Conservation (phyloP, 2,113 vertebrate genomes). For the Cryptotis parvus region DNA sequence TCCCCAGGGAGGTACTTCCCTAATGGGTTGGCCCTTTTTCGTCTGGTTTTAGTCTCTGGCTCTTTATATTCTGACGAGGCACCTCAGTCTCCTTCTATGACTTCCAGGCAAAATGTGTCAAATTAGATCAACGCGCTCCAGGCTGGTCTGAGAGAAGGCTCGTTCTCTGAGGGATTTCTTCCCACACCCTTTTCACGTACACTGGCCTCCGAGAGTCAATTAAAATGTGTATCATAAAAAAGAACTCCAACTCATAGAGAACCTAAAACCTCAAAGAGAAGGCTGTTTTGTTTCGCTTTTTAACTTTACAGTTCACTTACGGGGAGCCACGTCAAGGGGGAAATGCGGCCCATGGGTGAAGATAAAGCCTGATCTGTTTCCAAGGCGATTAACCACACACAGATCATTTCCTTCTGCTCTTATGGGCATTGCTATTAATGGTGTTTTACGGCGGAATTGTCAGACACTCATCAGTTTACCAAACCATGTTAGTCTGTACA, state of each 20-base stretch:
- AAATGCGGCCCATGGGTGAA: conserved; percentile 18
- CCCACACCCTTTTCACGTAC: conserved; percentile 39
- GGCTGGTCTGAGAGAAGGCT: conserved; percentile 54
- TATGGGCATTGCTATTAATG: conserved; percentile 50
- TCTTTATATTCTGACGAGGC: conserved; percentile 69
- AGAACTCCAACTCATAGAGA: conserved; percentile 8
- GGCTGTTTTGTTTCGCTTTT: background rate
- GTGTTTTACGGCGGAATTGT: conserved; percentile 64
- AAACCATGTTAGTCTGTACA: conserved; percentile 77
- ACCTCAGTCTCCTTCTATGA: conserved; percentile 75
- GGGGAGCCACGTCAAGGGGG: background rate
- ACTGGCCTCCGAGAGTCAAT: conserved; percentile 30
- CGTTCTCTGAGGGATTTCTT: conserved; percentile 57
- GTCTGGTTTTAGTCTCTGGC: conserved; percentile 70
- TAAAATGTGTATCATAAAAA: conserved; percentile 26
- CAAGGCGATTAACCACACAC: conserved; percentile 61
- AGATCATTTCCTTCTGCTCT: conserved; percentile 70
- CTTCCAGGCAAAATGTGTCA: conserved; percentile 81
- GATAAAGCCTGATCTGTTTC: conserved; percentile 41
- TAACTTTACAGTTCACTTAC: background rate
- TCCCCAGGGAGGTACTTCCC: conserved; percentile 78
- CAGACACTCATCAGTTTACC: conserved; percentile 67
- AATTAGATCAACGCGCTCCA: conserved; percentile 68
- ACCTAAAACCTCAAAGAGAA: conserved; percentile 9
- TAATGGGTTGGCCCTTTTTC: conserved; percentile 71